These are phyloP conservation scores for Numida meleagris DNA, from an alignment of 2,113 vertebrate species.

Conservation along the genomic window DNA sequence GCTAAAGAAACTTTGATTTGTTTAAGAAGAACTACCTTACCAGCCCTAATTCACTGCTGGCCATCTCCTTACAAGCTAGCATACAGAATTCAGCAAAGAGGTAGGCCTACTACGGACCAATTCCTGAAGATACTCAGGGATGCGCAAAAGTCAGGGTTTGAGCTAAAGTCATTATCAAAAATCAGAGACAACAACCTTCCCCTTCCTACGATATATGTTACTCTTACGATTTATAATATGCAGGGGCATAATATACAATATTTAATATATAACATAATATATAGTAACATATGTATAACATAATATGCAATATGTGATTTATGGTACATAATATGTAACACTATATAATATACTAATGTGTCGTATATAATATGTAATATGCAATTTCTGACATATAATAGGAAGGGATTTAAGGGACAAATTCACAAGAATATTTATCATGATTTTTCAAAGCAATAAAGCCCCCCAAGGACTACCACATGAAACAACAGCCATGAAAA, in stretches of 20 bases:
- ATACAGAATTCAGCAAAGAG: fast-evolving
- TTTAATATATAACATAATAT: too few species aligned
- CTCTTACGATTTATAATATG: not conserved
- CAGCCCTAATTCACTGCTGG: not conserved
- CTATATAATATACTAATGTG: too few species aligned
- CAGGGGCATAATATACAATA: too few species aligned
- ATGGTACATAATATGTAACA: too few species aligned
- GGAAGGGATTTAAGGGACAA: not conserved
- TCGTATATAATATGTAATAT: too few species aligned
- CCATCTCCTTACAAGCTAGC: not conserved
- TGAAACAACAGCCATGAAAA: not conserved
- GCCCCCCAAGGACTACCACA: not conserved
- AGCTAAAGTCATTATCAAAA: not conserved
- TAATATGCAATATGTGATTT: too few species aligned
- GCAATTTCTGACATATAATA: not conserved
- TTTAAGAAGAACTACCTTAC: not conserved
- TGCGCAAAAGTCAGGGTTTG: not conserved
- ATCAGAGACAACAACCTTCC: not conserved
- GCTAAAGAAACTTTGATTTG: not conserved
- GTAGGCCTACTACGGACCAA: not conserved
- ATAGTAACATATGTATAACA: too few species aligned
- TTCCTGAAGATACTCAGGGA: not conserved
- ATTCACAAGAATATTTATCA: not conserved
- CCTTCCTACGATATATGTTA: not conserved
- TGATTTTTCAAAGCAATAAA: not conserved